Conservation (phyloP, 1,140 invertebrate species). For the Brevipalpus yothersi region DNA sequence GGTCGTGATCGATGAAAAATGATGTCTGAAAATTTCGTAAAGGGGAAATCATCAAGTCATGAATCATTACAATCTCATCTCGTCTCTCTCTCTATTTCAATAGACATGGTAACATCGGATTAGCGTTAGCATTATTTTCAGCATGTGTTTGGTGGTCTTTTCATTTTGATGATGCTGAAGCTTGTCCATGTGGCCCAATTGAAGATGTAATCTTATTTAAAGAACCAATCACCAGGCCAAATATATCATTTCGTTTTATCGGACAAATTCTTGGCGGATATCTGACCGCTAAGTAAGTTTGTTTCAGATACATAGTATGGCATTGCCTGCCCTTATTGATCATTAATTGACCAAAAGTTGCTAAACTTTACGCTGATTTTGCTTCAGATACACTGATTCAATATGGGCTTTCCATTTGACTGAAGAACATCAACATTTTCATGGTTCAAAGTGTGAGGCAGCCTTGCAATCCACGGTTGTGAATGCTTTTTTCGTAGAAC, state of each 20-base stretch:
- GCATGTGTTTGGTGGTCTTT: slow-evolving; percentile 12
- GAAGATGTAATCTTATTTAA: slow-evolving; percentile 12
- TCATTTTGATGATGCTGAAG: slow-evolving; percentile 13
- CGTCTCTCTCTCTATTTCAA: too few species aligned
- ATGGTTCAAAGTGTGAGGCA: slow-evolving; percentile 10
- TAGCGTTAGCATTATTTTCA: slow-evolving; percentile 6
- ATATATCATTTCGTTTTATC: slow-evolving; percentile 6
- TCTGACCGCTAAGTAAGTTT: slow-evolving; percentile 8
- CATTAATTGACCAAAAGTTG: too few species aligned
- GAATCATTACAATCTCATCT: too few species aligned
- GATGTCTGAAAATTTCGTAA: too few species aligned
- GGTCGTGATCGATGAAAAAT: too few species aligned
- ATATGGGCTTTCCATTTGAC: slow-evolving; percentile 14
- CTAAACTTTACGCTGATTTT: not conserved
- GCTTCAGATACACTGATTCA: slow-evolving; percentile 9
- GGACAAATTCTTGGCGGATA: slow-evolving; percentile 11
- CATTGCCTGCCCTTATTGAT: too few species aligned
- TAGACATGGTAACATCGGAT: slow-evolving; percentile 11
- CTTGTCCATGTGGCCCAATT: slow-evolving; percentile 12
- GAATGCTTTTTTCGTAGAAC: slow-evolving; percentile 12
- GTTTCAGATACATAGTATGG: too few species aligned
- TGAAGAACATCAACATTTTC: slow-evolving; percentile 9
- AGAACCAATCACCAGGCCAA: slow-evolving; percentile 1
- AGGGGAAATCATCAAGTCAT: too few species aligned
- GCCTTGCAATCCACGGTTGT: slow-evolving; percentile 4